Evolutionary conservation across 2,113 vertebrate genomes (phyloP).

Genomic region (Vidua chalybeata): DNA sequence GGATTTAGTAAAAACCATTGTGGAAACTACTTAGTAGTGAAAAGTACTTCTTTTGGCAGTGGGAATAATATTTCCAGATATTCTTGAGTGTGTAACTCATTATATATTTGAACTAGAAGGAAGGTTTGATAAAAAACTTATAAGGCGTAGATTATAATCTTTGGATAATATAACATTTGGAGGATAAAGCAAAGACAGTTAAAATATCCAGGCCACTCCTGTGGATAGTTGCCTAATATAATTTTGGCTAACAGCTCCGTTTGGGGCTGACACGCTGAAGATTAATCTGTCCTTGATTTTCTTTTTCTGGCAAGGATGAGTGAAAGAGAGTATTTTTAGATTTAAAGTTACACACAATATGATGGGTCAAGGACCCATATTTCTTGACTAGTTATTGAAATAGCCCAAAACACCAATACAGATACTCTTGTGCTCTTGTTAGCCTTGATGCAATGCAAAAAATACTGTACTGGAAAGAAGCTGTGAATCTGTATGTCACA

Average conservation of each 20-base stretch:
- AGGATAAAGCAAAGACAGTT: neutral
- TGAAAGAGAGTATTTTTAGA: neutral
- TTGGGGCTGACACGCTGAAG: neutral
- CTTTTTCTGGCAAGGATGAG: conserved; percentile 7
- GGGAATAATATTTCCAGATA: neutral
- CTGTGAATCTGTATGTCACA: neutral
- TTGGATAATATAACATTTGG: neutral
- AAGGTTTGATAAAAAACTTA: neutral
- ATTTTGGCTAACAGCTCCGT: neutral
- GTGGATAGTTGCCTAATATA: neutral
- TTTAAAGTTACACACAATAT: neutral
- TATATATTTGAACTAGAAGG: neutral
- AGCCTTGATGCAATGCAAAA: neutral
- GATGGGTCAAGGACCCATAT: neutral
- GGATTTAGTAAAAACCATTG: neutral
- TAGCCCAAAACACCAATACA: neutral
- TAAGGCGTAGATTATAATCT: neutral
- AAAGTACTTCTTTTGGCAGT: neutral
- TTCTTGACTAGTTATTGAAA: neutral
- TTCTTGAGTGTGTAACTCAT: neutral
- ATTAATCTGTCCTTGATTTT: neutral
- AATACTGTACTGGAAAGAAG: neutral
- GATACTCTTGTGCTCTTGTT: neutral
- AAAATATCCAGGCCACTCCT: neutral
- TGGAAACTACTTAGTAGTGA: neutral